Evolutionary conservation across 1,140 invertebrate genomes (phyloP), one percentile per base, ranked within the genome.

Genomic region (Helicoverpa zea): DNA sequence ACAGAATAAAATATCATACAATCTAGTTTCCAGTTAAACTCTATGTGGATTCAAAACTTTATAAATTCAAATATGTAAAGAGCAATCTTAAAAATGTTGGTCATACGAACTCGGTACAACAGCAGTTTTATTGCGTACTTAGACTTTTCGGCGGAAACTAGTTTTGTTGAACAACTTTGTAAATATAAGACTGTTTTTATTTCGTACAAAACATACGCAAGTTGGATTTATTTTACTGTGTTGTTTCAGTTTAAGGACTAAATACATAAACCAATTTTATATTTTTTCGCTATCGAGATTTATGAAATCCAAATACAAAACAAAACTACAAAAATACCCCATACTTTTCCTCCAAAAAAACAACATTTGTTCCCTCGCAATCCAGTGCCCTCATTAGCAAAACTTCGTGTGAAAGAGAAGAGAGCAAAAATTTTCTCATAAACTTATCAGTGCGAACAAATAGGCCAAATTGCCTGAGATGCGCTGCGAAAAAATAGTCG

Each of bases 401-500:
- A 56, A 73, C 11, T 73, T 73, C 56, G 23, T 29, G 70, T 35
- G 52, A 73, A 58, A 54, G 63, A 66, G 35, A 58, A 54, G 63
- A 66, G 35, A 66, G 54, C 23, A 49, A 30, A 58, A 56, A 72
- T 29, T 72, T 30, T 73, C 47, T 73, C 70, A 58, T 73, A 58
- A 73, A 73, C 70, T 73, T 56, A 73, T 58, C 70, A 73, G 56
- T 73, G 14, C 52, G 14, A 58, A 73, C 70, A 73, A 73, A 73
- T 52, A 73, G 70, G 51, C 29, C 10, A 73, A 73, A 73, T 73
- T 73, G 70, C 70, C 52, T 58, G 70, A 73, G 70, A 35, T 54
- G 70, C 51, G 70, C 70, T 56, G 51, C 14, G 70, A 73, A 56
- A 66, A 73, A 73, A 73, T 73, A 73, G 51, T 73, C 70, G 13